Percentiles rank a stretch among this genome's conserved stretches.
These are phyloP conservation scores for Sceliomorpha sp. DNA, from an alignment of 2,888 invertebrate species.

Conservation along the genomic window DNA sequence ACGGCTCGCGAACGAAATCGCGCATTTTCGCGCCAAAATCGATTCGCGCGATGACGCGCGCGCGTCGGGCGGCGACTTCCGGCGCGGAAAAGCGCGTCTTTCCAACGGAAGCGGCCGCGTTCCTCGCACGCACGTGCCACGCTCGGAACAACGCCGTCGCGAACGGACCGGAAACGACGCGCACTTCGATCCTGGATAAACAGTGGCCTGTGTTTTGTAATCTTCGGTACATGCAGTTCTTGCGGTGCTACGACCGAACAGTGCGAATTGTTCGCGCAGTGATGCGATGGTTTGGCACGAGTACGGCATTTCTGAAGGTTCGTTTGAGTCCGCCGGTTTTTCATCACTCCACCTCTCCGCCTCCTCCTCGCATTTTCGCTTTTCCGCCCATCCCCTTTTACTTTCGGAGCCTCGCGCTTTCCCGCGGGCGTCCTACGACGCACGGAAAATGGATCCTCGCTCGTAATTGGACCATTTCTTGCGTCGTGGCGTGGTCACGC, in stretches of 20 bases:
- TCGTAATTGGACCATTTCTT: conserved; percentile 72
- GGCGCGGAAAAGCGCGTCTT: conserved; percentile 14
- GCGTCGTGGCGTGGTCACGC: conserved; percentile 75
- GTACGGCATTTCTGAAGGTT: too few species aligned
- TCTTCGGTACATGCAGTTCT: too few species aligned
- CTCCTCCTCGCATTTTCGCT: too few species aligned
- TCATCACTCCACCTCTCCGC: too few species aligned
- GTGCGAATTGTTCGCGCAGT: too few species aligned
- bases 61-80: not conserved
- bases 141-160: conserved; percentile 63
- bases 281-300: too few species aligned
- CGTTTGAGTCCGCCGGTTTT: too few species aligned
- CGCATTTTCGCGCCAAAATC: conserved; percentile 6
- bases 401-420: too few species aligned
- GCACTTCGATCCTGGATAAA: conserved; percentile 33
- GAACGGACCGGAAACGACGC: conserved; percentile 67
- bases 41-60: not conserved
- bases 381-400: too few species aligned
- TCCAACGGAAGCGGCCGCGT: conserved; percentile 16
- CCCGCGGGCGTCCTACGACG: conserved; percentile 9
- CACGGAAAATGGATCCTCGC: conserved; percentile 15
- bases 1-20: too few species aligned
- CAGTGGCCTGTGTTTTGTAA: too few species aligned
- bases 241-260: too few species aligned
- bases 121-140: conserved; percentile 37